Percentiles rank a stretch among this genome's conserved stretches.
These are phyloP conservation scores for Stramonita haemastoma DNA, from an alignment of 2,888 invertebrate species.

Conservation along the genomic window DNA sequence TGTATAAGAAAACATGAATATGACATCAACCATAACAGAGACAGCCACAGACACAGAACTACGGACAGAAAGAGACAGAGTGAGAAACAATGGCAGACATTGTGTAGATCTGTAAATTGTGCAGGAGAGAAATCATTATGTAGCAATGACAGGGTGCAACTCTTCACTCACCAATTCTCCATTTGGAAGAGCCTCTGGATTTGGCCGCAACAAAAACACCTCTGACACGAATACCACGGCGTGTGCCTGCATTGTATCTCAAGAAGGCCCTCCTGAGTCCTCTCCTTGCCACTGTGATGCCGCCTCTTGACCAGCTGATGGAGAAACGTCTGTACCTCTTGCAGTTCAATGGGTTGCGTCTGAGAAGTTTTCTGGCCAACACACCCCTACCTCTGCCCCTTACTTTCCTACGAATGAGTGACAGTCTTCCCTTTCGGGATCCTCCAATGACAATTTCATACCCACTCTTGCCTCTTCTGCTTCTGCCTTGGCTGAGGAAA, in stretches of 20 bases:
- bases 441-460: slow-evolving; percentile 14
- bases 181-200: too few species aligned
- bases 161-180: too few species aligned
- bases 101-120: too few species aligned
- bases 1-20: too few species aligned
- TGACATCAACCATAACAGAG: too few species aligned
- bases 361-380: not conserved
- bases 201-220: not conserved
- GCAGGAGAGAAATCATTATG: too few species aligned
- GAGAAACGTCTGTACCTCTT: not conserved
- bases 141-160: too few species aligned
- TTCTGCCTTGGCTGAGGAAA: not conserved
- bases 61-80: too few species aligned
- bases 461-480: not conserved
- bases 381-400: not conserved
- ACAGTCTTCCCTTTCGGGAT: not conserved
- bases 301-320: not conserved
- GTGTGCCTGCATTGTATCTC: not conserved
- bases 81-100: too few species aligned
- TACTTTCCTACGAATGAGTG: not conserved
- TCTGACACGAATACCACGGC: not conserved
- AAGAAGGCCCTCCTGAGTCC: not conserved
- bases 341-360: not conserved
- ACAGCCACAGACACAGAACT: too few species aligned
- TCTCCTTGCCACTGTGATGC: not conserved